These are phyloP conservation scores for Sardinella longiceps DNA, from an alignment of 2,797 vertebrate genomes.

Conservation along the genomic window DNA sequence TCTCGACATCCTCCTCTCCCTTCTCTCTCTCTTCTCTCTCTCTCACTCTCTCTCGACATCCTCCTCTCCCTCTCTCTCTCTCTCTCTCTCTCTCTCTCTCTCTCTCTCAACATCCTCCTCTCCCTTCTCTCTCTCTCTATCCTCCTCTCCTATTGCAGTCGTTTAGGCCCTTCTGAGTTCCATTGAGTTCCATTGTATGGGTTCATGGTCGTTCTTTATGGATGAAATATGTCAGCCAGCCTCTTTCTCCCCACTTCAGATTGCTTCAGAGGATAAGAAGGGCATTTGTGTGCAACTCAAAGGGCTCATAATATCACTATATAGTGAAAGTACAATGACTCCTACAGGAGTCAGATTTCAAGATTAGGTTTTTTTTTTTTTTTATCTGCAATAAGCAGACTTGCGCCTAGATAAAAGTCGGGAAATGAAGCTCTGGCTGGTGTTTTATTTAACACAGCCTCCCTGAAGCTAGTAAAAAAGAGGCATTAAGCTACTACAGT, in stretches of 20 bases:
- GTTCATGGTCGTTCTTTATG: not conserved
- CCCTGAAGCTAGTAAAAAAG: not conserved
- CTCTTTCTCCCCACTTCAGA: not conserved
- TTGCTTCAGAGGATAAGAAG: not conserved
- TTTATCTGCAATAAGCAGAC: not conserved
- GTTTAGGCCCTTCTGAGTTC: not conserved
- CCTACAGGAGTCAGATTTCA: not conserved
- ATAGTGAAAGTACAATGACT: not conserved
- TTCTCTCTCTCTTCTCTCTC: slow-evolving; percentile 24
- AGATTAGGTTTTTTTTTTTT: too few relatives aligned
- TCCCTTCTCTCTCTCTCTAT: slow-evolving; percentile 25
- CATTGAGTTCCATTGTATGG: not conserved
- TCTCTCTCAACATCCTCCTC: not conserved
- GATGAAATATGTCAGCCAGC: not conserved
- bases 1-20: slow-evolving; percentile 34
- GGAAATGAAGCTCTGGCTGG: not conserved
- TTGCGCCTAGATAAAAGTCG: not conserved
- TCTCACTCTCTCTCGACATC: too few relatives aligned
- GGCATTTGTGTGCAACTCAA: not conserved
- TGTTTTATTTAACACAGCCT: not conserved
- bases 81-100: slow-evolving; percentile 26
- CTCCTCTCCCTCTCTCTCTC: slow-evolving; percentile 1
- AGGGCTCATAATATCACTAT: not conserved
- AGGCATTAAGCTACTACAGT: not conserved
- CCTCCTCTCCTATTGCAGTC: not conserved